phyloP scores from a whole-genome alignment of 2,797 vertebrate species.

The Danionella dracula region DNA sequence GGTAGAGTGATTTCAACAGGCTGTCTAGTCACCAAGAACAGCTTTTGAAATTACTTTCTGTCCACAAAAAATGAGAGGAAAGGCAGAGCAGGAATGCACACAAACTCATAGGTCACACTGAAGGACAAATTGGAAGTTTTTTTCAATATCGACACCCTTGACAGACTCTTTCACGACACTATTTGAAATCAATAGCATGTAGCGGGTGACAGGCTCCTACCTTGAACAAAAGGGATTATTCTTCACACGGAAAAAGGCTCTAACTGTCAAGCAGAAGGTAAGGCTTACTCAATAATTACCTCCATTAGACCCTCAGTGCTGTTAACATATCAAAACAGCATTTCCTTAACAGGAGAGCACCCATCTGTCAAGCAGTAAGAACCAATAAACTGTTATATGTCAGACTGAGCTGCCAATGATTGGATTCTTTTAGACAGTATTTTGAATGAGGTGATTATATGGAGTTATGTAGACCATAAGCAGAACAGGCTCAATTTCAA shows the following conservation, averaged over 20 bases:
- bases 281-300: slow-evolving; percentile 22
- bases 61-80: slow-evolving; percentile 11
- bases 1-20: background rate
- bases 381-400: slow-evolving; percentile 13
- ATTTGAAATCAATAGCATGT: slow-evolving; percentile 27
- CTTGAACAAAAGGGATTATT: background rate
- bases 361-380: background rate
- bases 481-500: background rate
- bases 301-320: background rate
- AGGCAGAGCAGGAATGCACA: background rate
- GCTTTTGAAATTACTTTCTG: slow-evolving; percentile 24
- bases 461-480: background rate
- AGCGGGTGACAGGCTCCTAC: background rate
- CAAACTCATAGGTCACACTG: slow-evolving; percentile 1
- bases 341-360: background rate
- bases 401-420: background rate
- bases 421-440: background rate
- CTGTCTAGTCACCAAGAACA: slow-evolving; percentile 25
- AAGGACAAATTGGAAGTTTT: slow-evolving; percentile 25
- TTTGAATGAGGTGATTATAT: background rate
- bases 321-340: slow-evolving; percentile 31
- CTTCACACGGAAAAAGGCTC: background rate
- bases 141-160: slow-evolving; percentile 12
- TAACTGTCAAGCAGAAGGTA: slow-evolving; percentile 22
- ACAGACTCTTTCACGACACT: slow-evolving; percentile 9